Conservation (phyloP, 2,888 invertebrate species). For the Agapostemon virescens region DNA sequence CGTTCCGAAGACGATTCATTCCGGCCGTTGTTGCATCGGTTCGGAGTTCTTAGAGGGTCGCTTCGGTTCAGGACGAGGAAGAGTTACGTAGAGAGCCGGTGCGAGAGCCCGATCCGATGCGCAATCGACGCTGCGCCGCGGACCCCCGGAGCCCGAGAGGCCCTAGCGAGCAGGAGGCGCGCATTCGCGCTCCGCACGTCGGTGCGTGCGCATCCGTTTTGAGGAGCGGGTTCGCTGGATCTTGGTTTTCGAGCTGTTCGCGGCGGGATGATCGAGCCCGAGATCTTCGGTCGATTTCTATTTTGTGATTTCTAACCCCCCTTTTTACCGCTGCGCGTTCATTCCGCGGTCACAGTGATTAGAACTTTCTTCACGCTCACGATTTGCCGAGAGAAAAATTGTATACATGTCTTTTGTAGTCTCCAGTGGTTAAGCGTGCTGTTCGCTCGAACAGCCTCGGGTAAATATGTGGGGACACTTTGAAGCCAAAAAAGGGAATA, state of each 20-base stretch:
- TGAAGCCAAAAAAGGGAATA: background rate
- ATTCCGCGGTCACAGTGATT: background rate
- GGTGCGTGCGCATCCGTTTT: constrained; percentile 51
- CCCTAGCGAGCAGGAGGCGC: constrained; percentile 41
- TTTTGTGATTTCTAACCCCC: background rate
- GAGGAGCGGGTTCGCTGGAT: background rate
- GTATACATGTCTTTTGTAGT: background rate
- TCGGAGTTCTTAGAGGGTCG: constrained; percentile 42
- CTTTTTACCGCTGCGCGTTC: background rate
- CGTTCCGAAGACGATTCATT: background rate
- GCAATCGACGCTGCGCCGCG: constrained; percentile 60
- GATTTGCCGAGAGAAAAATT: background rate
- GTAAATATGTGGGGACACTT: background rate
- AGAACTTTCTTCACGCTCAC: background rate
- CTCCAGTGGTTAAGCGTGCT: no score
- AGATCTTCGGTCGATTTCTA: background rate
- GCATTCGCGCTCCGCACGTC: constrained; percentile 68
- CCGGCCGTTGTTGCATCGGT: background rate
- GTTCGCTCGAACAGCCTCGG: background rate
- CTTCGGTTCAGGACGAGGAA: constrained; percentile 48
- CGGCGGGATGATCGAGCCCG: background rate
- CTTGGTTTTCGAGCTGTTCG: background rate
- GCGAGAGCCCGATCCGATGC: constrained; percentile 44
- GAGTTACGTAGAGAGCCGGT: constrained; percentile 38
- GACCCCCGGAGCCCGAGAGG: constrained; percentile 37